A percentile compares a stretch with the other conserved stretches of the same genome.
Evolutionary conservation across 2,797 vertebrate species (phyloP).

Genomic region (Lerista edwardsae): DNA sequence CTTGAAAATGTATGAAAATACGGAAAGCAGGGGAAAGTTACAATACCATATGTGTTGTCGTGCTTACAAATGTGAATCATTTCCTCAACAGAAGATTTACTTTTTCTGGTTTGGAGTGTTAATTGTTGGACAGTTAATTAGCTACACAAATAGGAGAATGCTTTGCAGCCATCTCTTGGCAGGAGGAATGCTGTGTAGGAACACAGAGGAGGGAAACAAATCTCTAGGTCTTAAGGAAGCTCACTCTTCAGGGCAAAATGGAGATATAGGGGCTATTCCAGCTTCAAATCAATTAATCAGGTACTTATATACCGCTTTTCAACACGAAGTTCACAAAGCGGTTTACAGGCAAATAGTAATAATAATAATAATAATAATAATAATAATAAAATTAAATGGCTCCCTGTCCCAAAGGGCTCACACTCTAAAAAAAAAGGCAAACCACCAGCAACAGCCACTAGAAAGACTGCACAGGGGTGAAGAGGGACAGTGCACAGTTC

Average conservation of each 20-base stretch:
- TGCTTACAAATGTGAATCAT: background rate
- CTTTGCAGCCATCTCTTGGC: background rate
- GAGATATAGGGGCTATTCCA: background rate
- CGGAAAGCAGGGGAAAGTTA: background rate
- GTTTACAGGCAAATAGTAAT: too few species aligned
- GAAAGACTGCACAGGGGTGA: too few species aligned
- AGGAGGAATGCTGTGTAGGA: background rate
- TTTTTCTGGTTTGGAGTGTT: background rate
- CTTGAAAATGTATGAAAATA: background rate
- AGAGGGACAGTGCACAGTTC: too few species aligned
- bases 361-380: too few species aligned
- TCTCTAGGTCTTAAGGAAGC: background rate
- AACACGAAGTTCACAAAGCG: too few species aligned
- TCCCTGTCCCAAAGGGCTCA: too few species aligned
- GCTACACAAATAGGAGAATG: background rate
- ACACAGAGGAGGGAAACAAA: background rate
- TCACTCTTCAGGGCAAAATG: background rate
- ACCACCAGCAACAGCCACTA: too few species aligned
- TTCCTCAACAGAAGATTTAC: background rate
- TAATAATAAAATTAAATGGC: too few species aligned
- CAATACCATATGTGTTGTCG: background rate
- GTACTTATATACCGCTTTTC: too few species aligned
- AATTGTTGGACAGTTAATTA: slow-evolving; percentile 11
- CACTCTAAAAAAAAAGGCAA: too few species aligned
- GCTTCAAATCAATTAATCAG: too few species aligned